Evolutionary conservation across 2,113 vertebrate genomes (phyloP).

Genomic region (Puma concolor): DNA sequence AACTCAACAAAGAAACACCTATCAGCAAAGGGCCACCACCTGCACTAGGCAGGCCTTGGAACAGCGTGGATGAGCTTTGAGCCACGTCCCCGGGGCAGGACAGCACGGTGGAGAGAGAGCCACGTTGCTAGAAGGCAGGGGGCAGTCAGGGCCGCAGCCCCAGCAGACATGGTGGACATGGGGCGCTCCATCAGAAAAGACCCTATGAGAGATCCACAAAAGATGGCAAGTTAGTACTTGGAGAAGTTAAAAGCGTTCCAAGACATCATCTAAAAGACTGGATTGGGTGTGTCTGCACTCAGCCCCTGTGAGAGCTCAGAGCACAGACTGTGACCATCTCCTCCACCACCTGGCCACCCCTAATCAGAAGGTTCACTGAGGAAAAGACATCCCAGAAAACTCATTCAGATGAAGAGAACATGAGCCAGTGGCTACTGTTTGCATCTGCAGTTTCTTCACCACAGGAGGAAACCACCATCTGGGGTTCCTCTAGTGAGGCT

Average conservation of each 20-base stretch:
- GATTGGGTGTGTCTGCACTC: background rate
- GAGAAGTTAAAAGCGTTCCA: background rate
- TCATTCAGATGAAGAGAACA: background rate
- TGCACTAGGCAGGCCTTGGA: background rate
- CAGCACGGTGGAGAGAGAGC: fast-evolving
- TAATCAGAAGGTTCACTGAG: background rate
- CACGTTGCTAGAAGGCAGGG: background rate
- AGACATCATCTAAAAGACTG: background rate
- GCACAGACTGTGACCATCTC: background rate
- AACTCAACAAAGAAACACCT: background rate
- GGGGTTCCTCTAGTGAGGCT: background rate
- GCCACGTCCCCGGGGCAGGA: background rate
- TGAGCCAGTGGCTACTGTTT: background rate
- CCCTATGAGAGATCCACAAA: background rate
- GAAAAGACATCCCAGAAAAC: background rate
- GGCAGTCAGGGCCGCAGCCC: background rate
- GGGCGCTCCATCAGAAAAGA: background rate
- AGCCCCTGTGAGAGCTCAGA: background rate
- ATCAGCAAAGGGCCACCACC: background rate
- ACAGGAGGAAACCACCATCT: background rate
- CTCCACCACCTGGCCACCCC: background rate
- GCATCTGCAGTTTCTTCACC: background rate
- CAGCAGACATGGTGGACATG: no score
- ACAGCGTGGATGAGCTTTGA: fast-evolving
- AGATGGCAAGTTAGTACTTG: fast-evolving